Evolutionary conservation across 2,797 vertebrate species (phyloP).

Genomic region (Oophaga sylvatica): DNA sequence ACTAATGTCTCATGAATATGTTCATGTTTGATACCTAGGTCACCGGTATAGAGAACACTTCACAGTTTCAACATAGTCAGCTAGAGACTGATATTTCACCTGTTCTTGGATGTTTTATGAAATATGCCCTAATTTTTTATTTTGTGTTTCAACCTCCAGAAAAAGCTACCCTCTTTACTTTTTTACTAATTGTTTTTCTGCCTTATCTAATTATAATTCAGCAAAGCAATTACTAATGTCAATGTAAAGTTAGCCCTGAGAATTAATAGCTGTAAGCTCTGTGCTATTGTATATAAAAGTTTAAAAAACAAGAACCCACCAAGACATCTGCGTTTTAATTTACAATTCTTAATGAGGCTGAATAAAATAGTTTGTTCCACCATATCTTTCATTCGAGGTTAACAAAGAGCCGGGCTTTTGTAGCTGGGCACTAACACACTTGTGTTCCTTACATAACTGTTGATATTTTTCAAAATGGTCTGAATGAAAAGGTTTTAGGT

Average conservation of each 20-base stretch:
- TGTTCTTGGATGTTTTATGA: not conserved
- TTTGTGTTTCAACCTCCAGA: not conserved
- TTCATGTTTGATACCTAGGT: not conserved
- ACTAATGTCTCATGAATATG: not conserved
- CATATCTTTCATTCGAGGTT: slow-evolving; percentile 36
- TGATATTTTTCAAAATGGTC: slow-evolving; percentile 56
- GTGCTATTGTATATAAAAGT: not conserved
- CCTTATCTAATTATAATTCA: not conserved
- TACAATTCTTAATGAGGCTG: slow-evolving; percentile 29
- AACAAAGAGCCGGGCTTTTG: slow-evolving; percentile 32
- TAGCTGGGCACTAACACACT: slow-evolving; percentile 39
- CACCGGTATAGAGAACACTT: not conserved
- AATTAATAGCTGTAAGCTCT: not conserved
- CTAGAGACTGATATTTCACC: not conserved
- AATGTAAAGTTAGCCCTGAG: not conserved
- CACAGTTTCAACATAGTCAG: not conserved
- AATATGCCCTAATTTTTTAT: not conserved
- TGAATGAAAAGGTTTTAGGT: slow-evolving; percentile 53
- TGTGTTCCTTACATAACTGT: slow-evolving; percentile 54
- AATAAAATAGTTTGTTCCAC: slow-evolving; percentile 33
- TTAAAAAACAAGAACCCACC: slow-evolving; percentile 34
- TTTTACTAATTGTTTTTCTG: not conserved
- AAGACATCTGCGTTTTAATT: slow-evolving; percentile 42
- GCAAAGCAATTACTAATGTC: not conserved
- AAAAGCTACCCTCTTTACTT: not conserved